A percentile compares a stretch with the other conserved stretches of the same genome.
Evolutionary conservation across 92 coral and sea anemone species (phyloP).

Genomic region (Phenganax subtilis): DNA sequence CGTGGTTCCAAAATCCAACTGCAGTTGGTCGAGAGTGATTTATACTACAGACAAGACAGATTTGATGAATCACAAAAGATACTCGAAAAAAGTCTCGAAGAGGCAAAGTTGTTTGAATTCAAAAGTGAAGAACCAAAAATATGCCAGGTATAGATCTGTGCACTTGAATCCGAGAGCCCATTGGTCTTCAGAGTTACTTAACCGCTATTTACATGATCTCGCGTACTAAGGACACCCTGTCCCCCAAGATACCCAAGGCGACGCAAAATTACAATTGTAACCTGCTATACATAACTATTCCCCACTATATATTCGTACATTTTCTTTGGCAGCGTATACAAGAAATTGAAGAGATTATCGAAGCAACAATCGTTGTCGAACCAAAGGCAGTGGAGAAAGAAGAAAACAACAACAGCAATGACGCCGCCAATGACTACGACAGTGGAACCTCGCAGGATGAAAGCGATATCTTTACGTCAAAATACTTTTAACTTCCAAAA

Average conservation of each 20-base stretch:
- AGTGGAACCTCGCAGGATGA: neutral
- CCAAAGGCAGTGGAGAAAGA: neutral
- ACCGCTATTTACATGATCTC: neutral
- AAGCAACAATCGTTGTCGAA: neutral
- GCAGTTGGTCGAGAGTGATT: conserved; percentile 24
- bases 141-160: neutral
- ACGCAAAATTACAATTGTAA: neutral
- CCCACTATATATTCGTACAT: neutral
- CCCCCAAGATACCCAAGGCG: neutral
- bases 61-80: neutral
- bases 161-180: neutral
- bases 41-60: conserved; percentile 7
- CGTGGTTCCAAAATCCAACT: conserved; percentile 14
- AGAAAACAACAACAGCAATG: neutral
- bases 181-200: neutral
- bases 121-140: conserved; percentile 16
- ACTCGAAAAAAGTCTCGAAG: neutral
- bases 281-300: neutral
- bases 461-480: neutral
- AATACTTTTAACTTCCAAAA: neutral
- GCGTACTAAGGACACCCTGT: neutral
- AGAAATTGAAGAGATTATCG: neutral
- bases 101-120: neutral
- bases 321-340: conserved; percentile 12
- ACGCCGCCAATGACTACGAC: neutral